Evolutionary conservation across 2,113 vertebrate genomes (phyloP).

Genomic region (Mastomys coucha): DNA sequence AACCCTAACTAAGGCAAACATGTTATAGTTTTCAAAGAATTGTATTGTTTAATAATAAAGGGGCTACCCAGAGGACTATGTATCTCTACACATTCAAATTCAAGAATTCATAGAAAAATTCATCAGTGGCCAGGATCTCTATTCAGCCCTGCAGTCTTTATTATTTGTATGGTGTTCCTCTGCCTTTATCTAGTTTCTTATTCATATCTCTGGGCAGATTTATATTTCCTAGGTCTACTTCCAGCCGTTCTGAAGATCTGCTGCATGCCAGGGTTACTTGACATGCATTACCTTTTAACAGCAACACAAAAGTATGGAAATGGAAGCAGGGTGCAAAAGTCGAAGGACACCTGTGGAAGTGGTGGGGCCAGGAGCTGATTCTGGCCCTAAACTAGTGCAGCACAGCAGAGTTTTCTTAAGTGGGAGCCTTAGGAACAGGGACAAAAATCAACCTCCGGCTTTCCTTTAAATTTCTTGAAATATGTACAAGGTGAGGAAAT

Average conservation of each 20-base stretch:
- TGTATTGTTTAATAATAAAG: neutral
- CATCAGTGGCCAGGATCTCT: neutral
- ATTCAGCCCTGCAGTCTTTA: neutral
- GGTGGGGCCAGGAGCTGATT: neutral
- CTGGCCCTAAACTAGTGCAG: neutral
- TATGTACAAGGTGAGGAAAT: neutral
- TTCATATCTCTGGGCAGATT: conserved; percentile 20
- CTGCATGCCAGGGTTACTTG: neutral
- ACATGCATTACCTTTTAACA: neutral
- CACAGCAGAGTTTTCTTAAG: neutral
- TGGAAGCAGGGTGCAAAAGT: neutral
- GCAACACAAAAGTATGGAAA: neutral
- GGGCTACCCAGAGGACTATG: neutral
- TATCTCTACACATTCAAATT: neutral
- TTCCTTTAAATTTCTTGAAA: neutral
- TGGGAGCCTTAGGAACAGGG: neutral
- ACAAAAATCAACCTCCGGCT: neutral
- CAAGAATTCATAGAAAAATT: neutral
- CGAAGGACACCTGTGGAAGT: neutral
- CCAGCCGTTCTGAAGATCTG: neutral
- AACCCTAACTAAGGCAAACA: too few relatives aligned
- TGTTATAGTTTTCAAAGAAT: conserved; percentile 20
- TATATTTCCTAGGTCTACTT: neutral
- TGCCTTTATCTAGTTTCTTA: neutral
- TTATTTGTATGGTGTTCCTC: neutral